A percentile compares a stretch with the other conserved stretches of the same genome.
Conservation (phyloP, 2,888 invertebrate species). For the Cataglyphis cursor region DNA sequence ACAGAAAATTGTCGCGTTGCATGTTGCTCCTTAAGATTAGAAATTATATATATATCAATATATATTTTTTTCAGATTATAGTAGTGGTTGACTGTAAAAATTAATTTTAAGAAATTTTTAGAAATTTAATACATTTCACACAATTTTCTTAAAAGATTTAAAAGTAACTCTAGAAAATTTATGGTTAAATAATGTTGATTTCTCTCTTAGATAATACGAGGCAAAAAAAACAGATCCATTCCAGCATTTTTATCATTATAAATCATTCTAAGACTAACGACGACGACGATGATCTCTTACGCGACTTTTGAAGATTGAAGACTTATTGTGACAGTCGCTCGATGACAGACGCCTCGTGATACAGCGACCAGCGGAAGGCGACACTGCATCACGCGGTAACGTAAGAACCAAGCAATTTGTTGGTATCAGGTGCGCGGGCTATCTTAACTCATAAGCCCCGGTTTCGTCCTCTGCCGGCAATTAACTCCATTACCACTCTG, state of each 20-base stretch:
- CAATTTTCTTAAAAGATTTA: neutral
- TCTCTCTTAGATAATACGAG: neutral
- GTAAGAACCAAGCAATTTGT: constrained; percentile 84
- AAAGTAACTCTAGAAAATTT: neutral
- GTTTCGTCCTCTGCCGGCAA: constrained; percentile 82
- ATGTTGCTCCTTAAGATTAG: neutral
- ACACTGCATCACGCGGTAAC: constrained; percentile 76
- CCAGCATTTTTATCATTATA: neutral
- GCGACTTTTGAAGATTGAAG: constrained; percentile 61
- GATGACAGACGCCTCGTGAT: constrained; percentile 40
- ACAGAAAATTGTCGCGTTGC: neutral
- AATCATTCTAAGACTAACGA: constrained; percentile 34
- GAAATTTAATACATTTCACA: neutral
- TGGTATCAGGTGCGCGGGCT: constrained; percentile 85
- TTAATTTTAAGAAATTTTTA: neutral
- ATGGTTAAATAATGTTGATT: neutral
- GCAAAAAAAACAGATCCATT: neutral
- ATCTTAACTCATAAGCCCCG: constrained; percentile 86
- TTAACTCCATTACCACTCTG: constrained; percentile 87
- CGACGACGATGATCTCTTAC: constrained; percentile 8
- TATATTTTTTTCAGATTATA: constrained; percentile 1
- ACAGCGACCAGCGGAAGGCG: constrained; percentile 47
- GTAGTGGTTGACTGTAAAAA: neutral
- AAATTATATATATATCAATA: constrained; percentile 3
- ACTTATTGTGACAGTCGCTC: constrained; percentile 26